A percentile compares a stretch with the other conserved stretches of the same genome.
phyloP scores from a whole-genome alignment of 2,797 vertebrate species.

The Aulostomus chinensis region DNA sequence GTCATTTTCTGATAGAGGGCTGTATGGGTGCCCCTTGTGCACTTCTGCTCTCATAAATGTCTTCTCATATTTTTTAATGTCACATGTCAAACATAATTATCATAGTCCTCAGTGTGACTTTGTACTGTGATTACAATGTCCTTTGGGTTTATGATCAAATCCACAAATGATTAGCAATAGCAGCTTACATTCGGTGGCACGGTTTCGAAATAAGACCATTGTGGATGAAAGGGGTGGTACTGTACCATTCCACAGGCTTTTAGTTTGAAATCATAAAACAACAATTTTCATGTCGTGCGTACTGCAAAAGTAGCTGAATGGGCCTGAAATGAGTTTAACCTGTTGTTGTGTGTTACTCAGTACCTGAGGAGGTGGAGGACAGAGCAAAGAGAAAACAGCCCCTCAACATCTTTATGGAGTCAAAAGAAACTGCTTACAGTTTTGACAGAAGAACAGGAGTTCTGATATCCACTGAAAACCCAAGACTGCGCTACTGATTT shows the following conservation, averaged over 20 bases:
- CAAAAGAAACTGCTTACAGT: neutral
- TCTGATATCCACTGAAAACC: conserved; percentile 1
- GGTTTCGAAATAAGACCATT: no score
- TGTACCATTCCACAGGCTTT: no score
- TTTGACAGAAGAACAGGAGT: neutral
- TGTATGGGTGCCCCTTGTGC: no score
- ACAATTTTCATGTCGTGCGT: no score
- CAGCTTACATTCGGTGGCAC: neutral
- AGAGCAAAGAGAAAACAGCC: neutral
- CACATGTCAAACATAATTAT: no score
- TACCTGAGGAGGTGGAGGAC: conserved; percentile 2
- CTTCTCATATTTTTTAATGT: no score
- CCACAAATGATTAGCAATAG: neutral
- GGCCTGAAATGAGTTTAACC: neutral
- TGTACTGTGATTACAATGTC: neutral
- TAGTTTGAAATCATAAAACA: no score
- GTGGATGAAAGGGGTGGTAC: no score
- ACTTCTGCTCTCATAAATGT: no score
- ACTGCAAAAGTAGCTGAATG: neutral
- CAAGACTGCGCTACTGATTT: neutral
- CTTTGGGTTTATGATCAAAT: neutral
- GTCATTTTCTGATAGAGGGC: no score
- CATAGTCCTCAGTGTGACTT: no score
- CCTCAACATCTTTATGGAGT: neutral
- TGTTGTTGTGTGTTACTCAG: conserved; percentile 13